Conservation (phyloP, 2,113 vertebrate genomes). For the Ascaphus truei region DNA sequence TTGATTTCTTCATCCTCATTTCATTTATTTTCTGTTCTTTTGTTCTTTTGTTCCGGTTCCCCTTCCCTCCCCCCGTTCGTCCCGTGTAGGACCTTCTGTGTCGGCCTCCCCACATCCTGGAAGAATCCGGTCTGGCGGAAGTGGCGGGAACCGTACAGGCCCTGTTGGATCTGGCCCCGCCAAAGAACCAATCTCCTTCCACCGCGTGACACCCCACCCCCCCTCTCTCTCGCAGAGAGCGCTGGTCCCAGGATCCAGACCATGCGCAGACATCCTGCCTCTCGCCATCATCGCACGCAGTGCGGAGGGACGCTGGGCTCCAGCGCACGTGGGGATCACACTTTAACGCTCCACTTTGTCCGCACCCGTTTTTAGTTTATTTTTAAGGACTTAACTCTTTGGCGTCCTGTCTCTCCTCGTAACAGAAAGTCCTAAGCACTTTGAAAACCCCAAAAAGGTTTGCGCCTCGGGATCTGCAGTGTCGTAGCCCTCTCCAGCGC, state of each 20-base stretch:
- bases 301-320: background rate
- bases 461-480: too few relatives aligned
- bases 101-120: slow-evolving; percentile 97
- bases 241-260: background rate
- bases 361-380: background rate
- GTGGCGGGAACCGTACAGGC: slow-evolving; percentile 86
- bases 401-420: background rate
- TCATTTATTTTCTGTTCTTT: slow-evolving; percentile 52
- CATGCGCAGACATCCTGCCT: background rate
- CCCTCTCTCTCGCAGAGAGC: too few relatives aligned
- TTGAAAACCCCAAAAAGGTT: too few relatives aligned
- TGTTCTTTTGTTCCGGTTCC: slow-evolving; percentile 55
- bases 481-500: too few relatives aligned
- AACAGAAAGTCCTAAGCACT: background rate
- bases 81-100: slow-evolving; percentile 82
- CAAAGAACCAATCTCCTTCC: slow-evolving; percentile 64
- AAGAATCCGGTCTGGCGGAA: slow-evolving; percentile 90
- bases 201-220: slow-evolving; percentile 48
- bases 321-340: background rate
- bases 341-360: background rate
- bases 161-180: slow-evolving; percentile 87
- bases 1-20: slow-evolving; percentile 34
- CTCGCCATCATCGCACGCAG: background rate
- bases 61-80: slow-evolving; percentile 57
- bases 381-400: background rate